Evolutionary conservation across 2,888 invertebrate genomes (phyloP).

Genomic region (Spilarctia lutea): DNA sequence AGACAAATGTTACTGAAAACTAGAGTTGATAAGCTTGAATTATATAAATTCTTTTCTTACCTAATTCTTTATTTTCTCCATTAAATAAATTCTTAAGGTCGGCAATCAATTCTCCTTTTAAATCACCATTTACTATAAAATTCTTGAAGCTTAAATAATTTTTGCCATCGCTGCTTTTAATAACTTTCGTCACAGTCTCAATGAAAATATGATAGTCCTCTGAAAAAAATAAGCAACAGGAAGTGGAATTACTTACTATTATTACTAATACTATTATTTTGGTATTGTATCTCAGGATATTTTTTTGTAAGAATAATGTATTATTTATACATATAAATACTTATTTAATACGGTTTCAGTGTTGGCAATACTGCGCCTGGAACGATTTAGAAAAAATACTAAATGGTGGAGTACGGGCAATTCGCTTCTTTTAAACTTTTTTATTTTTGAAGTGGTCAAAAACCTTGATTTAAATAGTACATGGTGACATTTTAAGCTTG

Average conservation of each 20-base stretch:
- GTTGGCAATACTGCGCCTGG: too few relatives aligned
- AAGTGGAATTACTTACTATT: background rate
- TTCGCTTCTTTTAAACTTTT: too few relatives aligned
- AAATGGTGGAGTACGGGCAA: too few relatives aligned
- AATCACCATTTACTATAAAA: slow-evolving; percentile 40
- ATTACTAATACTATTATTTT: too few relatives aligned
- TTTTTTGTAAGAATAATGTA: too few relatives aligned
- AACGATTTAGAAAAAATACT: too few relatives aligned
- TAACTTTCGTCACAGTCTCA: slow-evolving; percentile 15
- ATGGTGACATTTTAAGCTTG: too few relatives aligned
- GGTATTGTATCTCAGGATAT: too few relatives aligned
- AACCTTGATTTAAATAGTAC: too few relatives aligned
- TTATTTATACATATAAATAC: too few relatives aligned
- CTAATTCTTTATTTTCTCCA: slow-evolving; percentile 31
- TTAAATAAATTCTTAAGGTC: slow-evolving; percentile 56
- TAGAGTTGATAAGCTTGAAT: background rate
- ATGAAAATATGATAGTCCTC: slow-evolving; percentile 32
- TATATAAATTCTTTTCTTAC: background rate
- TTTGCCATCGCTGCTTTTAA: slow-evolving; percentile 42
- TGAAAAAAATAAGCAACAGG: slow-evolving; percentile 15
- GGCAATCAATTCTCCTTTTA: slow-evolving; percentile 33
- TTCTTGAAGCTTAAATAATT: slow-evolving; percentile 46
- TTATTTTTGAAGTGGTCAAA: too few relatives aligned
- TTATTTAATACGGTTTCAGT: too few relatives aligned
- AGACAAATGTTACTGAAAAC: background rate